Base-by-base conservation (phyloP, 2,888 invertebrate species). In the Anthophora plumipes region DNA sequence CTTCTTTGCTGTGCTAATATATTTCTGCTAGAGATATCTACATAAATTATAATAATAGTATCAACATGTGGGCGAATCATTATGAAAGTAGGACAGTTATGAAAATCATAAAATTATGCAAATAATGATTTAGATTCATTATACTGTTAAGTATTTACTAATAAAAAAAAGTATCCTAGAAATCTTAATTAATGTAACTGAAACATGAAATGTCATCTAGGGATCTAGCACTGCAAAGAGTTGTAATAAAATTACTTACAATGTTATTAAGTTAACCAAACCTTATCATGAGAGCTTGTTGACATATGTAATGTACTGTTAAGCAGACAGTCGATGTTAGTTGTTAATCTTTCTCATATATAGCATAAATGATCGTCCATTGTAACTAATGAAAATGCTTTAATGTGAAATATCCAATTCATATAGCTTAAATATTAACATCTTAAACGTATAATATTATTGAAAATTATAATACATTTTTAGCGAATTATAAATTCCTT, bases 281-380 rank as follows among this genome's bases (percentile, higher is more conserved):
- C 89, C 88, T 91, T 90, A 76, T 82, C 80, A 87, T 78, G 87
- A 59, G 64, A 90, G 87, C 89, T 91, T 90, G 88, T 88, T 85
- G 84, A 88, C 86, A 85, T 90, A 91, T 89, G 84, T 88, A 88
- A 89, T 86, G 83, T 89, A 90, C 88, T 82, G 88, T 90, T 88
- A 90, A 91, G 88, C 89, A 87, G 89, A 89, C 90, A 91, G 88
- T 92, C 87, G 90, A 91, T 92, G 91, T 92, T 92, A 92, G 91
- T 90, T 89, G 90, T 92, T 92, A 92, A 91, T 92, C 87, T 90
- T 91, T 89, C 91, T 91, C 90, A 88, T 91, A 77, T 88, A 91
- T 90, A 90, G 87, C 89, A 88, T 91, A 89, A 91, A 91, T 91
- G 88, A 87, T 92, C 92, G 90, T 92, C 91, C 91, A 91, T 90